These are phyloP conservation scores for Cyclina sinensis DNA, from an alignment of 1,140 invertebrate species.

Conservation along the genomic window DNA sequence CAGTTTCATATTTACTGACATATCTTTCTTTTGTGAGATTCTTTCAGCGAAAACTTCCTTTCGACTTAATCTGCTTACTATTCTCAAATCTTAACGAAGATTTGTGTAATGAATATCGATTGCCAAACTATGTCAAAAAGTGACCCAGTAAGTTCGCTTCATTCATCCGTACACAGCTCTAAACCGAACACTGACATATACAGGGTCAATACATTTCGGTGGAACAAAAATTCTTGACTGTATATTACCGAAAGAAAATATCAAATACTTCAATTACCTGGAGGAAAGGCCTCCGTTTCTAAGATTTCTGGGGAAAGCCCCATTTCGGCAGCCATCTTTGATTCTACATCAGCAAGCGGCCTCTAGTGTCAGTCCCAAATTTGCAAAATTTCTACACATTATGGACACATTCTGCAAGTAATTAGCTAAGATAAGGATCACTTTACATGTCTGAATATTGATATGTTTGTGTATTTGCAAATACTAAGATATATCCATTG, in stretches of 20 bases:
- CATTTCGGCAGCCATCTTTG: slow-evolving; percentile 75
- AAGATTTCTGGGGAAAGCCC: slow-evolving; percentile 74
- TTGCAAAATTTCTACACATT: slow-evolving; percentile 64
- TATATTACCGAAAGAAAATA: not conserved
- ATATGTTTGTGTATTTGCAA: slow-evolving; percentile 19
- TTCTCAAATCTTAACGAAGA: not conserved
- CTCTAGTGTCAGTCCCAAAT: slow-evolving; percentile 71
- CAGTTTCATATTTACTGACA: no score
- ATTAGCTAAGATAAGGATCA: slow-evolving; percentile 17
- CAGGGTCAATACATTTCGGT: no score
- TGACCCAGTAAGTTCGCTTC: not conserved
- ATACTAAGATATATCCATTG: slow-evolving; percentile 66
- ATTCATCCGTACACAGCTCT: not conserved
- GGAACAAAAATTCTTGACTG: not conserved
- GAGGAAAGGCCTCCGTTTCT: slow-evolving; percentile 69
- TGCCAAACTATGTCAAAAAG: slow-evolving; percentile 41
- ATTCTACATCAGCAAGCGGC: slow-evolving; percentile 75
- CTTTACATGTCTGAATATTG: slow-evolving; percentile 53
- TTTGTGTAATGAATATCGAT: slow-evolving; percentile 22
- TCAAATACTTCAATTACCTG: slow-evolving; percentile 58
- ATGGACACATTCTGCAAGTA: slow-evolving; percentile 55
- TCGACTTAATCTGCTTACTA: not conserved
- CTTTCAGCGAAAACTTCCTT: not conserved
- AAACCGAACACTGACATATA: not conserved
- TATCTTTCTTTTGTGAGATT: not conserved